Evolutionary conservation across 1,140 invertebrate species (phyloP).

Genomic region (Microplitis mediator): DNA sequence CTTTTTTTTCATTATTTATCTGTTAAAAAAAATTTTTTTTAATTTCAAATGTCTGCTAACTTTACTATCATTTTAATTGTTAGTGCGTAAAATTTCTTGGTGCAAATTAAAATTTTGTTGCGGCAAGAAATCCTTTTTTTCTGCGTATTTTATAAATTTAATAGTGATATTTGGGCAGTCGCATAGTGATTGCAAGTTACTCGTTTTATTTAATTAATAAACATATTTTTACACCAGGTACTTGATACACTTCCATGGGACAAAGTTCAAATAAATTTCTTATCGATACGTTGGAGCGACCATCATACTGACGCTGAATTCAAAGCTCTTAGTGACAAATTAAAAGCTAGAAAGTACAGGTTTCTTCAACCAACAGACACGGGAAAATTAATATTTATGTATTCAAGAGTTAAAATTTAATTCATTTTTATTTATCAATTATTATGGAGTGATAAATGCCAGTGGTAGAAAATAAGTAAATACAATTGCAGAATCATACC

Average conservation of each 20-base stretch:
- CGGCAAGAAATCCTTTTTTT: too few species aligned
- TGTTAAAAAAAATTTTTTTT: too few species aligned
- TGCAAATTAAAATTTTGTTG: too few species aligned
- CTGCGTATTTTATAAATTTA: too few species aligned
- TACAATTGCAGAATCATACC: too few species aligned
- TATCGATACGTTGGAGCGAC: constrained; percentile 56
- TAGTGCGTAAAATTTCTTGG: too few species aligned
- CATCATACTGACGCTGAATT: constrained; percentile 53
- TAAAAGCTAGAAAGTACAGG: constrained; percentile 50
- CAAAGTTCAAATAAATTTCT: constrained; percentile 52
- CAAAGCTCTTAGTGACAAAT: constrained; percentile 52
- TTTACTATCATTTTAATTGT: too few species aligned
- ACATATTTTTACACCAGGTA: constrained; percentile 43
- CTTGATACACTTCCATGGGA: constrained; percentile 61
- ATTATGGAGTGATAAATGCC: background rate
- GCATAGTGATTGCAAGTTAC: too few species aligned
- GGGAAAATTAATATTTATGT: constrained; percentile 55
- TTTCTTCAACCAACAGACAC: constrained; percentile 42
- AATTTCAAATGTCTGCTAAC: too few species aligned
- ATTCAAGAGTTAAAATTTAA: constrained; percentile 54
- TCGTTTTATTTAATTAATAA: background rate
- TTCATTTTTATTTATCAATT: background rate
- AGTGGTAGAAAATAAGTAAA: background rate
- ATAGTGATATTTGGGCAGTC: too few species aligned
- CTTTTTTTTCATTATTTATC: too few species aligned